Evolutionary conservation across 2,888 invertebrate species (phyloP).

Genomic region (Rosalia funebris): DNA sequence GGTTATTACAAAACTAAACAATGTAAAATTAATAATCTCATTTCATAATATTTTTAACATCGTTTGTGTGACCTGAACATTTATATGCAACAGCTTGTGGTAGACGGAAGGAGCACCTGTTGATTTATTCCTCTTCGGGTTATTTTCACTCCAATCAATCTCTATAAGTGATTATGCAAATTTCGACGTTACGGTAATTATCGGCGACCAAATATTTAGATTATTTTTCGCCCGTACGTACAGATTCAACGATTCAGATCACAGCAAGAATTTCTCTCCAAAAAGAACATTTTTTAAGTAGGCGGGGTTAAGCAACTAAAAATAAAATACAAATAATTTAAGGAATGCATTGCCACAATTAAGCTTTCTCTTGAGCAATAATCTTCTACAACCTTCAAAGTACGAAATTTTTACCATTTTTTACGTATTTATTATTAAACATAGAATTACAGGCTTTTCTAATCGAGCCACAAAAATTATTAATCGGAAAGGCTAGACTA

Average conservation of each 20-base stretch:
- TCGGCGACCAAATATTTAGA: neutral
- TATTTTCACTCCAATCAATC: neutral
- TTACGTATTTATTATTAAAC: constrained; percentile 23
- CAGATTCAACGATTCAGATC: constrained; percentile 1
- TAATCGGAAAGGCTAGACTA: neutral
- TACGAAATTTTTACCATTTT: constrained; percentile 30
- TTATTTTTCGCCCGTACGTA: neutral
- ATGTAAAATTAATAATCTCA: neutral
- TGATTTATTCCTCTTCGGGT: neutral
- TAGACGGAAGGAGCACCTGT: neutral
- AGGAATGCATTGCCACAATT: constrained; percentile 36
- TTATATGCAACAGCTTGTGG: neutral
- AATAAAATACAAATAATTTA: constrained; percentile 34
- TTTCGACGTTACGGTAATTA: neutral
- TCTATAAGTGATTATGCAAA: neutral
- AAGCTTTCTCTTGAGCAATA: constrained; percentile 38
- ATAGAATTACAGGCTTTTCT: neutral
- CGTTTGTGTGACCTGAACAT: neutral
- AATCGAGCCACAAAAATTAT: neutral
- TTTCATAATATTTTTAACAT: neutral
- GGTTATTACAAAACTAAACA: neutral
- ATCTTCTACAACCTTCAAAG: constrained; percentile 39
- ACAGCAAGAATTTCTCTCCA: constrained; percentile 12
- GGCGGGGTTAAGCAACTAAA: constrained; percentile 35
- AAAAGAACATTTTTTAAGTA: constrained; percentile 22